Percentiles rank a stretch among this genome's conserved stretches.
Evolutionary conservation across 2,113 vertebrate species (phyloP).

Genomic region (Cyprinus carpio): DNA sequence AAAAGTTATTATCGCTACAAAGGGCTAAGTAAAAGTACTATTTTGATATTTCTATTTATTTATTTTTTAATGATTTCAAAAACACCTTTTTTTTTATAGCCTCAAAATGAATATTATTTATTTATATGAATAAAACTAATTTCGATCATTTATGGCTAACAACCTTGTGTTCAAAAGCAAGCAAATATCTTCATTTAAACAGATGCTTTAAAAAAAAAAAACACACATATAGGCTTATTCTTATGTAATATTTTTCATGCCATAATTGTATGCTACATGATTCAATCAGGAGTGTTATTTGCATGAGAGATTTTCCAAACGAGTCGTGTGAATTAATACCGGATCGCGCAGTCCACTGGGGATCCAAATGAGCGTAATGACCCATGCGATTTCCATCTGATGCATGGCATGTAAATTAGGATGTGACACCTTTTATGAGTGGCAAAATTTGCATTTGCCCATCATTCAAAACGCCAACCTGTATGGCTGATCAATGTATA

Average conservation of each 20-base stretch:
- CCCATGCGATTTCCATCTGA: constrained; percentile 27
- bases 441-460: constrained; percentile 11
- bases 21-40: not conserved
- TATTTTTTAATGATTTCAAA: too few relatives aligned
- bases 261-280: not conserved
- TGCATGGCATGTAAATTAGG: constrained; percentile 31
- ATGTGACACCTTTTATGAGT: constrained; percentile 36
- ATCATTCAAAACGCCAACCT: not conserved
- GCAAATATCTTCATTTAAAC: not conserved
- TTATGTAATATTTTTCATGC: not conserved
- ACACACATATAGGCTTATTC: not conserved
- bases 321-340: constrained; percentile 22
- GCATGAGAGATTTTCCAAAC: constrained; percentile 12
- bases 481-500: not conserved
- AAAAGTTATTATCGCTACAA: not conserved
- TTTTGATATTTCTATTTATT: not conserved
- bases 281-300: constrained; percentile 20
- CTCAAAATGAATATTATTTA: not conserved
- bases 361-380: constrained; percentile 26
- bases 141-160: not conserved
- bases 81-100: not conserved
- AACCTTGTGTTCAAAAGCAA: too few relatives aligned
- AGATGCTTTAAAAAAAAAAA: not conserved
- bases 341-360: not conserved
- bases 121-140: not conserved